A percentile compares a stretch with the other conserved stretches of the same genome.
Conservation (phyloP, 2,797 vertebrate species). For the Pangasius macronema region DNA sequence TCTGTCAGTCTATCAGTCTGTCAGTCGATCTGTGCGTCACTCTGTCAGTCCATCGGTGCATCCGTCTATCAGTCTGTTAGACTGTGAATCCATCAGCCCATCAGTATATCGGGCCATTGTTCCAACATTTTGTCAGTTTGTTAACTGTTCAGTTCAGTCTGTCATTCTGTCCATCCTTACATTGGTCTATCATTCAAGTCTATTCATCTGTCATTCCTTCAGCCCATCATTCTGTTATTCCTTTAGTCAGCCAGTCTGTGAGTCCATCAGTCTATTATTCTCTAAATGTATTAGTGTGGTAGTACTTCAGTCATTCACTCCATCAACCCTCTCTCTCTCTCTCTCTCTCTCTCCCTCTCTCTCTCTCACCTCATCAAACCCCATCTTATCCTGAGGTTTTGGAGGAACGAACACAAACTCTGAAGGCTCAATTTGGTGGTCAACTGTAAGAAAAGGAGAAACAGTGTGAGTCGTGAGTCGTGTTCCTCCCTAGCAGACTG, state of each 20-base stretch:
- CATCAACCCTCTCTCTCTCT: background rate
- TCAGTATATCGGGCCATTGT: background rate
- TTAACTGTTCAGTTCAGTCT: background rate
- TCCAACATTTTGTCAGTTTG: background rate
- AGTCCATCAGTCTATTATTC: background rate
- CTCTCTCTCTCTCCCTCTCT: background rate
- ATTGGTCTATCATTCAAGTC: background rate
- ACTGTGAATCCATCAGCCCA: background rate
- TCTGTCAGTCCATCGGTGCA: background rate
- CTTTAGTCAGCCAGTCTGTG: background rate
- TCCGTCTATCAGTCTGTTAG: background rate
- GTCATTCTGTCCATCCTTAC: background rate
- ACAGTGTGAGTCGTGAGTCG: constrained; percentile 18
- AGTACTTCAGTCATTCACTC: too few relatives aligned
- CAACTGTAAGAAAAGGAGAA: constrained; percentile 74
- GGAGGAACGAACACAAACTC: constrained; percentile 75
- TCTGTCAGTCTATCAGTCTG: background rate
- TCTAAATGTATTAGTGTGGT: background rate
- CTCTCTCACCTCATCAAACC: constrained; percentile 87
- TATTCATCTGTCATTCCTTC: background rate
- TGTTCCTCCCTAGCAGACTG: constrained; percentile 6
- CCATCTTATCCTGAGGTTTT: constrained; percentile 82
- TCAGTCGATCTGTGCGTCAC: background rate
- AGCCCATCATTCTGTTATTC: background rate
- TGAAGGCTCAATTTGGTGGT: constrained; percentile 83